Conservation (phyloP, 37 sponge, comb jelly and placozoan genomes). For the Bolinopsis microptera region DNA sequence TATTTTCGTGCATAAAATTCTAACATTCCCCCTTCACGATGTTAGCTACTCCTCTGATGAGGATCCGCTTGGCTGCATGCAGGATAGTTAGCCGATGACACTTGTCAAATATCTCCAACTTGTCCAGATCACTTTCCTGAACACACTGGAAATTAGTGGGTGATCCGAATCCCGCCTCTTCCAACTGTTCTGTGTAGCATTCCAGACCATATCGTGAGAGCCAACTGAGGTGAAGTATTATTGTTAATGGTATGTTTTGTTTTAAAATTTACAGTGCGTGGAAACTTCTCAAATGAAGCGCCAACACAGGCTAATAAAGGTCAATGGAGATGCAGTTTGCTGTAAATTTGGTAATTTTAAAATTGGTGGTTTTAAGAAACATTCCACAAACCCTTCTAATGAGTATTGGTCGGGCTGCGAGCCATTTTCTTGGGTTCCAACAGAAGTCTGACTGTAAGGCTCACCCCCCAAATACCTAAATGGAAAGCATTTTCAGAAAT, state of each 20-base stretch:
- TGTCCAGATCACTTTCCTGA: neutral
- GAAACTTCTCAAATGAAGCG: too few relatives aligned
- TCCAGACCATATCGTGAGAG: slow-evolving; percentile 26
- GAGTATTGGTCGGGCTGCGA: slow-evolving; percentile 3
- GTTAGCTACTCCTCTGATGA: neutral
- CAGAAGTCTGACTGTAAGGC: neutral
- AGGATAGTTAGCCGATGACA: slow-evolving; percentile 26
- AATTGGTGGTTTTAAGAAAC: too few relatives aligned
- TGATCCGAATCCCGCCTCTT: neutral
- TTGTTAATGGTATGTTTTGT: too few relatives aligned
- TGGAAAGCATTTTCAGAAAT: too few relatives aligned
- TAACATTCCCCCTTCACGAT: neutral
- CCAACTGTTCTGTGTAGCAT: neutral
- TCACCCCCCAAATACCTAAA: neutral
- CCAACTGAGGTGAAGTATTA: neutral
- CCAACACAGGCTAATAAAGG: too few relatives aligned
- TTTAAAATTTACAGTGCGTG: too few relatives aligned
- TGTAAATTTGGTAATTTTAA: too few relatives aligned
- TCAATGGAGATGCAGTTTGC: too few relatives aligned
- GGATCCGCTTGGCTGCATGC: neutral
- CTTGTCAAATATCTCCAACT: neutral
- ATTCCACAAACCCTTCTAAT: slow-evolving; percentile 35
- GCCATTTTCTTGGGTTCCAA: slow-evolving; percentile 2
- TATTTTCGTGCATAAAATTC: neutral
- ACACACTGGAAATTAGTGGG: neutral